Evolutionary conservation across 2,113 vertebrate species (phyloP).

Genomic region (Trematomus loennbergii): DNA sequence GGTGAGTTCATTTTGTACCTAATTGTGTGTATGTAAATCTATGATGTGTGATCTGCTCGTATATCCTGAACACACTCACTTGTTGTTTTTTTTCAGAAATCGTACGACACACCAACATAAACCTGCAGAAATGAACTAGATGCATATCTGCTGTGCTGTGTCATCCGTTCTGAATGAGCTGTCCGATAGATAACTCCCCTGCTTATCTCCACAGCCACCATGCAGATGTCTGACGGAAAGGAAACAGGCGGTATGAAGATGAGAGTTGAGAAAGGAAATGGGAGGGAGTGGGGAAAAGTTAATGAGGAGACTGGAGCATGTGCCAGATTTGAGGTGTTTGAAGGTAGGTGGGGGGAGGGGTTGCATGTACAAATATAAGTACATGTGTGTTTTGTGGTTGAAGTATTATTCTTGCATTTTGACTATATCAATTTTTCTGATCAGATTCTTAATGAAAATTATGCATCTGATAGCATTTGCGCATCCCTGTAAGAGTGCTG

Average conservation of each 20-base stretch:
- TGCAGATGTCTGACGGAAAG: conserved; percentile 38
- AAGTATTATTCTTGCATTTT: not conserved
- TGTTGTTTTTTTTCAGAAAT: not conserved
- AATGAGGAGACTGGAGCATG: conserved; percentile 41
- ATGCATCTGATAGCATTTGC: not conserved
- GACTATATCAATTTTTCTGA: not conserved
- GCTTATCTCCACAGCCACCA: conserved; percentile 54
- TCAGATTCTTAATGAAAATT: not conserved
- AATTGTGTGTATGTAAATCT: conserved; percentile 13
- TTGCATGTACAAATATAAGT: not conserved
- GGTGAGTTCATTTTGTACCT: conserved; percentile 61
- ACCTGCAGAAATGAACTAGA: conserved; percentile 24
- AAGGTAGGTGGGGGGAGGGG: conserved; percentile 17
- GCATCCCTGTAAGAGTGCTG: conserved; percentile 1
- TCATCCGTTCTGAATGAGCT: conserved; percentile 41
- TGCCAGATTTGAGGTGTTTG: conserved; percentile 28
- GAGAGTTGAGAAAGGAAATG: conserved; percentile 28
- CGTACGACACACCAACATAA: not conserved
- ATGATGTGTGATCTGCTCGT: conserved; percentile 9
- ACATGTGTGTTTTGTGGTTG: not conserved
- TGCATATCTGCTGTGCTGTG: conserved; percentile 47
- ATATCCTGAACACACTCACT: not conserved
- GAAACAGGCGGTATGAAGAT: conserved; percentile 1
- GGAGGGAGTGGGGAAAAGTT: conserved; percentile 29
- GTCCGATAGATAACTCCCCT: conserved; percentile 50